A percentile compares a stretch with the other conserved stretches of the same genome.
phyloP scores from a whole-genome alignment of 2,113 vertebrate genomes.

The Gadus chalcogrammus region DNA sequence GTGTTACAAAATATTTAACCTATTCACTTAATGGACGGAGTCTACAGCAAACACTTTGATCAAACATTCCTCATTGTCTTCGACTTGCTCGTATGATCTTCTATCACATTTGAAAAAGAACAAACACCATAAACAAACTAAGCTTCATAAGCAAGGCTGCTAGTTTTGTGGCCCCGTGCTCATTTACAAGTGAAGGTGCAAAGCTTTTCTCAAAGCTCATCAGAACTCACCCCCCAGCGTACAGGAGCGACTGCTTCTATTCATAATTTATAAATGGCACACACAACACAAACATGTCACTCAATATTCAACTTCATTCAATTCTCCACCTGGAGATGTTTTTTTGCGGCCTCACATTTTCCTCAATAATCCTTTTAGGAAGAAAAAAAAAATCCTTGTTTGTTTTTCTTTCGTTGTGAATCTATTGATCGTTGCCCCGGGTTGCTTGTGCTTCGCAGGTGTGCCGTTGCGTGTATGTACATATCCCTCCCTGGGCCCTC shows the following conservation, averaged over 20 bases:
- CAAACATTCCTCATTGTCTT: conserved; percentile 48
- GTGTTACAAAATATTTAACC: conserved; percentile 73
- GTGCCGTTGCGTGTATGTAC: conserved; percentile 49
- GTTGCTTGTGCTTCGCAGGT: conserved; percentile 14
- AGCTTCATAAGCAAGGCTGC: conserved; percentile 50
- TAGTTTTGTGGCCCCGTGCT: conserved; percentile 8
- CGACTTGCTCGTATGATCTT: conserved; percentile 49
- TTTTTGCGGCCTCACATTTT: conserved; percentile 40
- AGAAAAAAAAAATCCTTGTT: too few relatives aligned
- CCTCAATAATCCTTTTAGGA: too few relatives aligned
- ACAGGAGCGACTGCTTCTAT: conserved; percentile 6
- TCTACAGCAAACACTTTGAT: conserved; percentile 64
- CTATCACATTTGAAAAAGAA: conserved; percentile 43
- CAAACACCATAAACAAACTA: conserved; percentile 42
- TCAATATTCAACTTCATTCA: conserved; percentile 55
- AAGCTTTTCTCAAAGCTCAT: conserved; percentile 38
- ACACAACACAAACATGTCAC: conserved; percentile 24
- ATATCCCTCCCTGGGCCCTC: conserved; percentile 43
- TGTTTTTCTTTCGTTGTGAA: conserved; percentile 7
- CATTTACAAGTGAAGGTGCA: conserved; percentile 37
- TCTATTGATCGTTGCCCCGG: conserved; percentile 6
- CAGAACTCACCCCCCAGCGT: conserved; percentile 18
- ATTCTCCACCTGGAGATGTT: conserved; percentile 45
- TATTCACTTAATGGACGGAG: conserved; percentile 74
- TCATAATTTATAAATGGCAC: conserved; percentile 21